Conservation (phyloP, 2,797 vertebrate species). For the Enteromius paludinosus region DNA sequence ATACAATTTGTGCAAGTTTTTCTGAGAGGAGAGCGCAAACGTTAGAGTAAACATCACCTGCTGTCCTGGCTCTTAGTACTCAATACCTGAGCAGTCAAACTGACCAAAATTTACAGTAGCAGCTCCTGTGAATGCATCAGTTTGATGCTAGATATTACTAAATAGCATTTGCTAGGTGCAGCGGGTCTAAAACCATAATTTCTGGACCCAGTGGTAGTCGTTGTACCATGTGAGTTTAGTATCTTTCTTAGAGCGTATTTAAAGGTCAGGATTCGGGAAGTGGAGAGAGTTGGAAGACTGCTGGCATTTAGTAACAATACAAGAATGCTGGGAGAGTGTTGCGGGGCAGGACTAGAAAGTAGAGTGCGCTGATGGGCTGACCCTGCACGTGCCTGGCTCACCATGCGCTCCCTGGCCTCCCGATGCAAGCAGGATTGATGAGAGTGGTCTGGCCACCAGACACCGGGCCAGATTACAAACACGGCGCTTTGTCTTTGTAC, state of each 20-base stretch:
- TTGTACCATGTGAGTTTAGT: constrained; percentile 18
- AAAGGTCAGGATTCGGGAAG: constrained; percentile 14
- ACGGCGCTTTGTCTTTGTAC: constrained; percentile 71
- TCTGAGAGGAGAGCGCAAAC: background rate
- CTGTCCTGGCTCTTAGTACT: background rate
- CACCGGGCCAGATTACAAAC: constrained; percentile 78
- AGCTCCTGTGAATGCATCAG: background rate
- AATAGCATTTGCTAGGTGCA: constrained; percentile 4
- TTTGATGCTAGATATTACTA: constrained; percentile 1
- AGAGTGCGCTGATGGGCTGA: constrained; percentile 46
- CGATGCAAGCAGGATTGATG: constrained; percentile 77
- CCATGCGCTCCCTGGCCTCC: constrained; percentile 62
- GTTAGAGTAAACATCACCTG: background rate
- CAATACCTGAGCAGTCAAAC: background rate
- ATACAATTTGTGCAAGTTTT: background rate
- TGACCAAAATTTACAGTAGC: constrained; percentile 4
- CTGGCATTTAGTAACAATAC: constrained; percentile 55
- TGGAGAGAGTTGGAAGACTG: constrained; percentile 32
- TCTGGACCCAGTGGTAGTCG: background rate
- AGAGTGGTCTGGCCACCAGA: constrained; percentile 67
- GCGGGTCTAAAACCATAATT: constrained; percentile 5
- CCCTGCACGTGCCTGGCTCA: constrained; percentile 41
- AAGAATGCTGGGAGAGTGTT: constrained; percentile 41
- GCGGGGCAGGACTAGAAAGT: constrained; percentile 39
- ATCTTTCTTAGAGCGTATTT: constrained; percentile 22